Base-by-base conservation (phyloP, 2,888 invertebrate species). In the Tortrix viridana region DNA sequence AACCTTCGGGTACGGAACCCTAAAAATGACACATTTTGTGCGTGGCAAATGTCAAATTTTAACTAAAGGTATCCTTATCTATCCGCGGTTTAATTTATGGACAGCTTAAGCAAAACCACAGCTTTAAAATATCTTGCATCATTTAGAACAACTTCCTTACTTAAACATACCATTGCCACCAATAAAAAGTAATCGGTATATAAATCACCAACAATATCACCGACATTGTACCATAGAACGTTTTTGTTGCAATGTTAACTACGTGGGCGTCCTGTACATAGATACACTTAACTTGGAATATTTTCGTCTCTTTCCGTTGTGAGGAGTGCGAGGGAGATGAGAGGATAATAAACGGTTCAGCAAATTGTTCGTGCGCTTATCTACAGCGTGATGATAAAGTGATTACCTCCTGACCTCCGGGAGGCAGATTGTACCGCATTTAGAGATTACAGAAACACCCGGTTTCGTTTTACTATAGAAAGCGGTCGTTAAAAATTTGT, bases 341-440 rank as follows among this genome's bases (percentile, higher is more conserved):
- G 67, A 55, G 49, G 60, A 64, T 63, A 69, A 71, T 69, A 71
- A 70, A 70, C 69, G 65, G 63, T 66, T 71, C 67, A 72, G 69
- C 69, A 71, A 72, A 71, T 68, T 68, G 68, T 70, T 69, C 68
- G 68, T 68, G 67, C 71, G 70, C 71, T 74, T 71, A 75, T 80
- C 80, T 80, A 76, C 76, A 76, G 72, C 70, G 73, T 72, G 71
- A 74, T 74, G 81, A 82, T 85, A 84, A 81, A 83, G 81, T 78
- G 72, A 81, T 81, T 81, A 85, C 84, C 80, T 84, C 56, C 75
- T 85, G 84, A 87, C 85, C 86, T 76, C 70, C 68, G 60, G 70
- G 74, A 73, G 71, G 74, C 64, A 61, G 66, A 68, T 68, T 56
- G 44, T 57, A 44, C 43, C 64, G 63, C 64, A 65, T 69, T 63